phyloP scores from a whole-genome alignment of 2,113 vertebrate species.

The Cyprinodon variegatus region DNA sequence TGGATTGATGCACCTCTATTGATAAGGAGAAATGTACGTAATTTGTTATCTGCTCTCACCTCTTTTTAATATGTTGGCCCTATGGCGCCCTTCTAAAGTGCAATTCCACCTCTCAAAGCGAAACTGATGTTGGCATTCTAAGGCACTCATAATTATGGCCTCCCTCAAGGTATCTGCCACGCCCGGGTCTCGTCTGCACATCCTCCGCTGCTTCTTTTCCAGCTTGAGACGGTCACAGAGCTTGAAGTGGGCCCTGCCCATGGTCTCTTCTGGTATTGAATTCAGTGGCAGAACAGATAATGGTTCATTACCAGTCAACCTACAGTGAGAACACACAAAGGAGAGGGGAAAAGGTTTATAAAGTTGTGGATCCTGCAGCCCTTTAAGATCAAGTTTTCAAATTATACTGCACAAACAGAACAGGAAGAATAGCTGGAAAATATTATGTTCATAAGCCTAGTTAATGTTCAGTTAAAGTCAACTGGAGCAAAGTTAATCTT shows the following conservation, averaged over 20 bases:
- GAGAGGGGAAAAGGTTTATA: conserved; percentile 16
- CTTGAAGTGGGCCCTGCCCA: conserved; percentile 92
- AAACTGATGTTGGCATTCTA: conserved; percentile 98
- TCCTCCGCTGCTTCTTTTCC: conserved; percentile 95
- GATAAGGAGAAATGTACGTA: neutral
- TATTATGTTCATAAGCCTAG: conserved; percentile 51
- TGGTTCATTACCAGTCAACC: conserved; percentile 96
- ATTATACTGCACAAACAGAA: conserved; percentile 59
- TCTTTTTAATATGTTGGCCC: conserved; percentile 93
- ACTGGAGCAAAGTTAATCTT: conserved; percentile 74
- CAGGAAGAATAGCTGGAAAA: conserved; percentile 42
- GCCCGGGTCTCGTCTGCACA: conserved; percentile 96
- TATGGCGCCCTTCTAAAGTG: conserved; percentile 92
- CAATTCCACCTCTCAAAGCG: conserved; percentile 99
- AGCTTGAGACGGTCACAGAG: conserved; percentile 97
- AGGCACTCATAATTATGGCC: conserved; percentile 94
- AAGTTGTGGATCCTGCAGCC: conserved; percentile 39
- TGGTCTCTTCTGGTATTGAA: conserved; percentile 88
- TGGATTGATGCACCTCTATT: too few species aligned
- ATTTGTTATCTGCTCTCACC: conserved; percentile 72
- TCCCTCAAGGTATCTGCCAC: conserved; percentile 96
- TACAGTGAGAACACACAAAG: conserved; percentile 62
- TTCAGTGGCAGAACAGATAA: conserved; percentile 95
- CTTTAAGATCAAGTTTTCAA: conserved; percentile 56
- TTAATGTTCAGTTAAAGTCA: conserved; percentile 76